A percentile compares a stretch with the other conserved stretches of the same genome.
phyloP scores from a whole-genome alignment of 2,797 vertebrate species.

The Manis crassicaudata region DNA sequence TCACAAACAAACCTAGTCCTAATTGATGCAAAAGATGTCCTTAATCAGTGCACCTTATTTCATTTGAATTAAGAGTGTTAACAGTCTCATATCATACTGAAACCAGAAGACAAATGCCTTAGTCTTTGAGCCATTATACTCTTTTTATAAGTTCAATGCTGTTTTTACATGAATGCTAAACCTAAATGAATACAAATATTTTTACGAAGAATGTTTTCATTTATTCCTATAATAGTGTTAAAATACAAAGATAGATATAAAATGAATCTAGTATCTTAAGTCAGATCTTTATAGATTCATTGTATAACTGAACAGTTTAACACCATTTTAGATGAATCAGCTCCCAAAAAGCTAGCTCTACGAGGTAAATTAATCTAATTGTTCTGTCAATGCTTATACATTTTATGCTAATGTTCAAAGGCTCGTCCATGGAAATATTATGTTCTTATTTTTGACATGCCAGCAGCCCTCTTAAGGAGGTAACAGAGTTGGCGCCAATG shows the following conservation, averaged over 20 bases:
- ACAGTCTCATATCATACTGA: conserved; percentile 18
- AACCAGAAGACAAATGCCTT: conserved; percentile 40
- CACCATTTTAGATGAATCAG: conserved; percentile 47
- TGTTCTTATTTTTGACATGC: conserved; percentile 59
- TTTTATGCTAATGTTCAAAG: conserved; percentile 63
- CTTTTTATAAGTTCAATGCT: conserved; percentile 55
- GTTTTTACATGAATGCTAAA: conserved; percentile 66
- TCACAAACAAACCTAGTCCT: background rate
- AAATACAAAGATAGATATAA: conserved; percentile 70
- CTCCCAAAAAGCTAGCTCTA: conserved; percentile 54
- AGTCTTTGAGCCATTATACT: conserved; percentile 51
- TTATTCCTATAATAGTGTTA: conserved; percentile 62
- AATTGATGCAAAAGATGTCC: conserved; percentile 22
- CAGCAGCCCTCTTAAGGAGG: conserved; percentile 17
- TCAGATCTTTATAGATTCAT: conserved; percentile 59
- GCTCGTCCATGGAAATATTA: conserved; percentile 46
- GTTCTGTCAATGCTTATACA: conserved; percentile 63
- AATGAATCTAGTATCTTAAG: conserved; percentile 63
- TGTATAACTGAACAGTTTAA: conserved; percentile 50
- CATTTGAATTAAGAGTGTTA: conserved; percentile 30
- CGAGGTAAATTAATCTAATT: conserved; percentile 67
- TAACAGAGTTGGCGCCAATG: conserved; percentile 41
- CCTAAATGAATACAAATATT: conserved; percentile 53
- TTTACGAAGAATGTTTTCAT: conserved; percentile 61
- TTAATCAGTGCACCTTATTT: conserved; percentile 38